Evolutionary conservation across 2,797 vertebrate genomes (phyloP).

Genomic region (Cynopterus sphinx): DNA sequence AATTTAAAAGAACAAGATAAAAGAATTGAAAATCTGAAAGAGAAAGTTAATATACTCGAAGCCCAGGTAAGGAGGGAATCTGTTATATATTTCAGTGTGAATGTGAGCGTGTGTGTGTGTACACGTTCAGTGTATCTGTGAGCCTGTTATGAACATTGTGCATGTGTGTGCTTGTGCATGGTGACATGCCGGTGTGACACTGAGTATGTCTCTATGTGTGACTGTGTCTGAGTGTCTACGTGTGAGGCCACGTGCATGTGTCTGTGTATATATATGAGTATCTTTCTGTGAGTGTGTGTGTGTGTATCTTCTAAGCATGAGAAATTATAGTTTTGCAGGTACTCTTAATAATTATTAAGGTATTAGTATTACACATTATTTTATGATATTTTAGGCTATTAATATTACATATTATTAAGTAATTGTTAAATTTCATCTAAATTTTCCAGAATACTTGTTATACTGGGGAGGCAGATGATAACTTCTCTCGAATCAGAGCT

Average conservation of each 20-base stretch:
- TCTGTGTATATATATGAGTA: background rate
- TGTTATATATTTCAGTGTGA: background rate
- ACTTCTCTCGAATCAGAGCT: background rate
- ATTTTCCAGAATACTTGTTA: background rate
- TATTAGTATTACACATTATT: background rate
- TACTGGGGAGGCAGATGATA: background rate
- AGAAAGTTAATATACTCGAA: slow-evolving; percentile 80
- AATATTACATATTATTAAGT: background rate
- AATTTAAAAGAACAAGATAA: slow-evolving; percentile 82
- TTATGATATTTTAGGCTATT: background rate
- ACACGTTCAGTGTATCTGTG: background rate
- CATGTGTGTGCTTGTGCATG: background rate
- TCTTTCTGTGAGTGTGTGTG: background rate
- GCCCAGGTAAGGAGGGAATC: slow-evolving; percentile 78
- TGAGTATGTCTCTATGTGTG: background rate
- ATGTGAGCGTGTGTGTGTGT: background rate
- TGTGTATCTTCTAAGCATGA: background rate
- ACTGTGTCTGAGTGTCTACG: background rate
- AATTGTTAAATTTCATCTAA: background rate
- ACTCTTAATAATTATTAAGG: background rate
- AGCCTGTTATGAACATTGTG: background rate
- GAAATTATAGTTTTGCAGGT: background rate
- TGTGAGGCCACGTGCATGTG: background rate
- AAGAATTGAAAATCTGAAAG: slow-evolving; percentile 80
- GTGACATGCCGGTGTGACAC: background rate